Base-by-base conservation (phyloP, 2,797 vertebrate genomes). In the Ambastaia sidthimunki region DNA sequence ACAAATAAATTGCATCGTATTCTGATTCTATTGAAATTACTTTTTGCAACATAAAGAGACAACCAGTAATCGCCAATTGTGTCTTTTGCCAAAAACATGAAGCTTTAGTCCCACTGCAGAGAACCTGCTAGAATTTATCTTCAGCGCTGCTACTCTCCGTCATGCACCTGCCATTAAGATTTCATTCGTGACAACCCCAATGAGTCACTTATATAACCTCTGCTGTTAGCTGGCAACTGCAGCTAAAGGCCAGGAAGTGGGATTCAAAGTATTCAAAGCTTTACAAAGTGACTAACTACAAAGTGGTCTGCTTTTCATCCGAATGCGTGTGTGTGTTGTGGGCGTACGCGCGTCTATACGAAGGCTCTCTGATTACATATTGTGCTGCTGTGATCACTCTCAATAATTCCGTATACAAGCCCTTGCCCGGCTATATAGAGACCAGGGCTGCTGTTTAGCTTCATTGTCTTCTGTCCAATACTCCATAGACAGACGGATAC, bases 391-490 rank as follows among this genome's bases (percentile, higher is more conserved):
- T 13, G 15, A 80, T 66, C 70, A 47, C 62, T 57, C 76, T 78
- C 57, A 71, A 71, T 68, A 76, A 77, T 66, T 52, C 74, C 47
- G 34, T 66, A 69, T 47, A 66, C 70, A 57, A 73, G 70, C 76
- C 34, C 31, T 71, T 65, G 47, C 31, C 68, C 16, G 31, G 54
- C 62, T 57, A 66, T 67, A 57, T n/a, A 37, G 70, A 80, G 34
- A 55, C 50, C 68, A 44, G 75, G 41, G 25, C 54, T 69, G 75
- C 68, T 63, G 57, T 78, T 78, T 71, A 78, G 70, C 28, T 73
- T 67, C 70, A 67, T 67, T 80, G 78, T 80, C 70, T 80, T 66
- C 69, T 16, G 18, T 71, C 66, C 67, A 82, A 71, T 70, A 76
- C 67, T 44, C 55, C 74, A 72, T 44, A 71, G 54, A 83, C 77